Base-by-base conservation (phyloP, 2,888 invertebrate species). In the Litoditis marina region DNA sequence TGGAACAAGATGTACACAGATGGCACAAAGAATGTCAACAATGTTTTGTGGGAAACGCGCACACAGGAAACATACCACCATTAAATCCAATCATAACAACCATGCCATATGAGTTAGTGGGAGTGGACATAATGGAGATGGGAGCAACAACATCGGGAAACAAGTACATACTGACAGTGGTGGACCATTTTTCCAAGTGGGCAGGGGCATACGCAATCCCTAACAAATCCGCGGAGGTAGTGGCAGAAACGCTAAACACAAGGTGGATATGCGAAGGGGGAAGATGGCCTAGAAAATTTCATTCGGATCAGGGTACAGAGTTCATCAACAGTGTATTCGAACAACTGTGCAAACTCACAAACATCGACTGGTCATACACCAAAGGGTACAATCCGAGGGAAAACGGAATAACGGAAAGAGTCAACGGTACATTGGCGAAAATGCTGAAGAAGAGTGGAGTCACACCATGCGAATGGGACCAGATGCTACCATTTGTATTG, bases 341-440 rank as follows among this genome's bases (percentile, higher is more conserved):
- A n/a, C 52, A 65, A 25, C 19, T 66, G 16, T n/a, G 39, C 1
- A 63, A 63, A 30, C 51, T 60, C 53, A 32, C 42, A 4, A n/a
- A 39, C 2, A 67, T 65, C 0, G 34, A 57, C 1, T n/a, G 46
- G 11, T 50, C 39, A 22, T 36, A 13, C 47, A 67, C 69, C 0
- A 60, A 67, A 36, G 60, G 67, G 1, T 74, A 74, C 52, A 53
- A 74, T 36, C 56, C 63, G 0, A 31, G 65, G 32, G 64, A 58
- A 27, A 74, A 74, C 59, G 74, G 74, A 19, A 32, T 30, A 2
- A 52, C 63, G 2, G 73, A 74, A 50, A 58, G 69, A 27, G 60
- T 64, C 47, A 64, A 66, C 25, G n/a, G 54, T 49, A 68, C 68
- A 0, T 42, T 74, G 7, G 25, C 46, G 28, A 50, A 42, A 2